A percentile compares a stretch with the other conserved stretches of the same genome.
Conservation (phyloP, 2,888 invertebrate genomes). For the Acanthoscelides obtectus region DNA sequence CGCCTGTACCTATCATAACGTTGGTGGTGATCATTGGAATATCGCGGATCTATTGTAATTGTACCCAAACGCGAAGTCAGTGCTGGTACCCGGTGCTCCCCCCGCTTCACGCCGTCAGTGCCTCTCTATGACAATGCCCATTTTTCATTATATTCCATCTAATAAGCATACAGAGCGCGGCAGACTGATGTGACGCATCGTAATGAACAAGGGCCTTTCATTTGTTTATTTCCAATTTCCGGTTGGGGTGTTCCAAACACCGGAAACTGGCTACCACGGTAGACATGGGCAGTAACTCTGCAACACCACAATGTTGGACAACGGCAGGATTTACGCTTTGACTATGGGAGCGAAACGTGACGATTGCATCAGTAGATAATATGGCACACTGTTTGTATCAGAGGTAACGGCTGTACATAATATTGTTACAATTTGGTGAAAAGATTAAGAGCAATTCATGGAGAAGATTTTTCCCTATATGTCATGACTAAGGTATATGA, state of each 20-base stretch:
- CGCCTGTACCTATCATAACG: no score
- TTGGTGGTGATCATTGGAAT: no score
- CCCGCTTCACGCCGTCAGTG: neutral
- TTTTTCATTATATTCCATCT: neutral
- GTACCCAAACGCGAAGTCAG: no score
- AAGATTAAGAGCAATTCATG: no score
- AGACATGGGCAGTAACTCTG: neutral
- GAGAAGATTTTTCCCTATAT: no score
- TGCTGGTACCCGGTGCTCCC: no score
- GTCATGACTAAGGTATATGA: no score
- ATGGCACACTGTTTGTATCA: no score
- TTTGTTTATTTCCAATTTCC: neutral
- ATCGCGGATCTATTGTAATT: no score
- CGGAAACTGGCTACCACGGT: neutral
- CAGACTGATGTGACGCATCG: neutral
- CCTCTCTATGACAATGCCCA: neutral
- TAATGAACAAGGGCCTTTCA: neutral
- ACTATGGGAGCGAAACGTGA: neutral
- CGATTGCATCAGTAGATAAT: neutral
- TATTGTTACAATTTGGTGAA: no score
- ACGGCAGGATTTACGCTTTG: neutral
- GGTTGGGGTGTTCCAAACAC: neutral
- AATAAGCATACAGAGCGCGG: neutral
- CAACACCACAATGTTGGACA: neutral
- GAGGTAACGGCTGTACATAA: no score